Percentiles rank a stretch among this genome's conserved stretches.
Conservation (phyloP, 2,113 vertebrate genomes). For the Myrmecophaga tridactyla region DNA sequence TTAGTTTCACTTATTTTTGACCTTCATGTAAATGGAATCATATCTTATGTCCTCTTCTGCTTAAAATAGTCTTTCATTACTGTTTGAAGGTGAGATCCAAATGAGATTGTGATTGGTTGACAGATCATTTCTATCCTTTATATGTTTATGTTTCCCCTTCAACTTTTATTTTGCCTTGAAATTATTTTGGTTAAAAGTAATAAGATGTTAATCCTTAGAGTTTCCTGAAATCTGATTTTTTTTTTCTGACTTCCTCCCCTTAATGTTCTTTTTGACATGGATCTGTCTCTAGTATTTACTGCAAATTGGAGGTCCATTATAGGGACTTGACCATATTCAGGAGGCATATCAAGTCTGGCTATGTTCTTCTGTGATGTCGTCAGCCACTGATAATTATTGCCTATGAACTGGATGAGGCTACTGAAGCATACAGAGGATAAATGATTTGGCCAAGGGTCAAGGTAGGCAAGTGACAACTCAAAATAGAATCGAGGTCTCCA, state of each 20-base stretch:
- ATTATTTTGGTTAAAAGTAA: background rate
- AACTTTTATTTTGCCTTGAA: conserved; percentile 6
- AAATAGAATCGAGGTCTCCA: background rate
- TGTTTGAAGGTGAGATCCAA: background rate
- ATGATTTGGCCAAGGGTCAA: background rate
- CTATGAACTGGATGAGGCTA: background rate
- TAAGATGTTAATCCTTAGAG: too few relatives aligned
- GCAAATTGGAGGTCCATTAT: background rate
- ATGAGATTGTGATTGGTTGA: background rate
- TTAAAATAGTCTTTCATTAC: background rate
- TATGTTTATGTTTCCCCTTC: background rate
- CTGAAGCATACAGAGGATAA: background rate
- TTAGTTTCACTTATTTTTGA: conserved; percentile 7
- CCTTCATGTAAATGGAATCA: conserved; percentile 19
- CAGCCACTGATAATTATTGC: background rate
- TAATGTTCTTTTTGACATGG: background rate
- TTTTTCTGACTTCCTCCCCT: background rate
- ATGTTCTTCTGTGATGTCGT: background rate
- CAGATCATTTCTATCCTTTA: background rate
- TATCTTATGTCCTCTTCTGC: background rate
- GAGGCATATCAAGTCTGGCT: background rate
- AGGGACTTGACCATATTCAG: background rate
- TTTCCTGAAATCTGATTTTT: background rate
- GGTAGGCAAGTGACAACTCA: background rate
- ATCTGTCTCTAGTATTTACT: background rate